Percentiles rank a stretch among this genome's conserved stretches.
Evolutionary conservation across 1,140 invertebrate species (phyloP).

Genomic region (Heliconius himera): DNA sequence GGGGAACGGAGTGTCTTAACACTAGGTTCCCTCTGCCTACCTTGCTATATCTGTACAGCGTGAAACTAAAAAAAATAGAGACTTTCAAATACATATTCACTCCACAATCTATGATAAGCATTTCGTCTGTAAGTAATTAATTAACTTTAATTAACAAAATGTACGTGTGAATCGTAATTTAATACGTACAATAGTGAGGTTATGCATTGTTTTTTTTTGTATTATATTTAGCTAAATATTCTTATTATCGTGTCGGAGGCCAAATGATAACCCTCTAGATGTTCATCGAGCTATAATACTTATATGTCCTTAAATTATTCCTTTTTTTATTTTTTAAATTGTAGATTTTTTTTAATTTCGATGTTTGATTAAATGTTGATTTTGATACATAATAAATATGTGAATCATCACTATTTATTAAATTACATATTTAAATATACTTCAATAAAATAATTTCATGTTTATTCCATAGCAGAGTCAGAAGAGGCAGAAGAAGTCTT

Average conservation of each 20-base stretch:
- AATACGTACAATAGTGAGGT: constrained; percentile 68
- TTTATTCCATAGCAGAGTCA: too few relatives aligned
- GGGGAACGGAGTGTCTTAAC: too few relatives aligned
- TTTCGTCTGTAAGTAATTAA: background rate
- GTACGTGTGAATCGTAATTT: constrained; percentile 58
- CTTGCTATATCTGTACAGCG: too few relatives aligned
- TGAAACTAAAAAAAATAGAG: background rate
- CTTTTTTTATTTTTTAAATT: background rate
- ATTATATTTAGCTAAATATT: constrained; percentile 44
- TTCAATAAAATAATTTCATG: too few relatives aligned
- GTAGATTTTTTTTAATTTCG: background rate
- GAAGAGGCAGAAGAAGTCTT: too few relatives aligned
- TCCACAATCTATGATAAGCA: background rate
- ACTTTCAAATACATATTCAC: background rate
- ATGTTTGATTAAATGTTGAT: too few relatives aligned
- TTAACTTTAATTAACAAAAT: constrained; percentile 36
- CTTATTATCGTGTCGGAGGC: constrained; percentile 36
- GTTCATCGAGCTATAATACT: constrained; percentile 42
- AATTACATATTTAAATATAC: too few relatives aligned
- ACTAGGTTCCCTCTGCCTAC: too few relatives aligned
- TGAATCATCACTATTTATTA: too few relatives aligned
- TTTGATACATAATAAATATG: too few relatives aligned
- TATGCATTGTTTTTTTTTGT: constrained; percentile 66
- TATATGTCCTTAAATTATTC: constrained; percentile 41
- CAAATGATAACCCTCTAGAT: constrained; percentile 48